Percentiles rank a stretch among this genome's conserved stretches.
phyloP scores from a whole-genome alignment of 2,797 vertebrate genomes.

The Todus mexicanus region DNA sequence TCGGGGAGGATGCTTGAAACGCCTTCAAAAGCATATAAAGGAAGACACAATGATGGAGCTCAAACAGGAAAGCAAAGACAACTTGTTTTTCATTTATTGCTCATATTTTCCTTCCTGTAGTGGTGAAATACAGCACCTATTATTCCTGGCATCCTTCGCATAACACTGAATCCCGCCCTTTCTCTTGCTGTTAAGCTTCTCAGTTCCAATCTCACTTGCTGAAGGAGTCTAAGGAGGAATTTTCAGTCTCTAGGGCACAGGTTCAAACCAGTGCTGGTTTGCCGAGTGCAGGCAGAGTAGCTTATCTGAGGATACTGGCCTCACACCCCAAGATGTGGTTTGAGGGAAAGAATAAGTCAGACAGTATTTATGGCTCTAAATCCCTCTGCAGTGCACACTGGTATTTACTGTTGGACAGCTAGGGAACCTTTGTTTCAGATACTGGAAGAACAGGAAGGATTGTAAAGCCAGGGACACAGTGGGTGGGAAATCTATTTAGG shows the following conservation, averaged over 20 bases:
- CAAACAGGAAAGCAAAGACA: background rate
- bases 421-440: background rate
- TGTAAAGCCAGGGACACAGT: background rate
- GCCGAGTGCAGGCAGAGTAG: background rate
- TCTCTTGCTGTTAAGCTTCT: background rate
- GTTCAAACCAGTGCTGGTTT: background rate
- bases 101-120: background rate
- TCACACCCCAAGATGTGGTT: background rate
- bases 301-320: background rate
- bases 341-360: background rate
- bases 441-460: background rate
- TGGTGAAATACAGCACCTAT: background rate
- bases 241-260: background rate
- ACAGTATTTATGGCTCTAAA: background rate
- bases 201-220: background rate
- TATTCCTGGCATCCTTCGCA: background rate
- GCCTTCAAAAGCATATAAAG: background rate
- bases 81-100: background rate
- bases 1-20: background rate
- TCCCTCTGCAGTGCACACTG: background rate
- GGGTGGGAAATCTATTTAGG: background rate
- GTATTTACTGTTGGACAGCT: background rate
- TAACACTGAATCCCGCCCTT: background rate
- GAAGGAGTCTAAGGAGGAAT: background rate
- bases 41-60: background rate